Percentiles rank a stretch among this genome's conserved stretches.
These are phyloP conservation scores for Erpobdella octoculata DNA, from an alignment of 2,888 invertebrate genomes.

Conservation along the genomic window DNA sequence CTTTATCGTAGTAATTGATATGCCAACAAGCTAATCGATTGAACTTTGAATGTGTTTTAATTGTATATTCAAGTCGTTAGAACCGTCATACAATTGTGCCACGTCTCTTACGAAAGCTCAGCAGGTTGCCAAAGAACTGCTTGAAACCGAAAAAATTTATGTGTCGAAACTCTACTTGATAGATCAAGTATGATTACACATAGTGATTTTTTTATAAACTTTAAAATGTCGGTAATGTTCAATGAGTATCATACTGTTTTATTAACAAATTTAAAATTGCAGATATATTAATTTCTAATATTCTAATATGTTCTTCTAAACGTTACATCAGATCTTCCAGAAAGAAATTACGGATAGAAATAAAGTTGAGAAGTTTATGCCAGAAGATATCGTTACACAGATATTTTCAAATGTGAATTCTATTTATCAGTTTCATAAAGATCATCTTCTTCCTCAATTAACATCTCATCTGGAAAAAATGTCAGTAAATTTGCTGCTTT, in stretches of 20 bases:
- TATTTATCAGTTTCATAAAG: slow-evolving; percentile 59
- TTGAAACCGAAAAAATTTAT: slow-evolving; percentile 60
- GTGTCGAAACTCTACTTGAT: slow-evolving; percentile 59
- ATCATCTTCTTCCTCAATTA: not conserved
- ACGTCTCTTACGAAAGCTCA: slow-evolving; percentile 4
- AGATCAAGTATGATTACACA: slow-evolving; percentile 60
- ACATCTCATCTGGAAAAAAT: not conserved
- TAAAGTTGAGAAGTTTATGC: slow-evolving; percentile 57
- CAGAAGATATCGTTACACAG: slow-evolving; percentile 58
- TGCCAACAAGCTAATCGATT: no score
- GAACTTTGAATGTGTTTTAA: no score
- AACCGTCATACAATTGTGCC: no score
- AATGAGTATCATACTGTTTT: no score
- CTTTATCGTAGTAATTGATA: no score
- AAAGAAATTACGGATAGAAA: slow-evolving; percentile 60
- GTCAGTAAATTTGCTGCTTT: not conserved
- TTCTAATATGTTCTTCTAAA: no score
- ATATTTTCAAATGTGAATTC: slow-evolving; percentile 63
- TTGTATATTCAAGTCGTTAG: no score
- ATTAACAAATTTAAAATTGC: no score
- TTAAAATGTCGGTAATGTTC: no score
- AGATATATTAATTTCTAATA: no score
- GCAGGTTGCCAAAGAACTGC: slow-evolving; percentile 59
- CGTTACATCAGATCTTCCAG: slow-evolving; percentile 57
- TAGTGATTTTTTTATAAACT: no score